phyloP scores from a whole-genome alignment of 2,113 vertebrate species.

The Chitala chitala region DNA sequence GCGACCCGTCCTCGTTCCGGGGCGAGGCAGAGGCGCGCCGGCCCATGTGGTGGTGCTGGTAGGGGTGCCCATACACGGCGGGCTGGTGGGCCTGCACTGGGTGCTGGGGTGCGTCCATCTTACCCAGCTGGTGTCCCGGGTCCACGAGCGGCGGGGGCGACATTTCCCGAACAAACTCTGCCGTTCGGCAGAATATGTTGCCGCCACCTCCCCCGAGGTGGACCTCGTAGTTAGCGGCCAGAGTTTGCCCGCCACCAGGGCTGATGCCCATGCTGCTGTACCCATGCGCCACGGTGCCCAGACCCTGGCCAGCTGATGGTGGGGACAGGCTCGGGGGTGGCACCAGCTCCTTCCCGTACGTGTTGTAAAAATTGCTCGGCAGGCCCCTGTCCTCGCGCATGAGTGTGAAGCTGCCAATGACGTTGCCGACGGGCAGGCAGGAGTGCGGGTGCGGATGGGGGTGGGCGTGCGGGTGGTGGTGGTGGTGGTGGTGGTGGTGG shows the following conservation, averaged over 20 bases:
- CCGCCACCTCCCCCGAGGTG: conserved; percentile 46
- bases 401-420: conserved; percentile 75
- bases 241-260: conserved; percentile 59
- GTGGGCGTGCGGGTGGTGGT: conserved; percentile 49
- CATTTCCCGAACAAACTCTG: conserved; percentile 70
- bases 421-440: conserved; percentile 69
- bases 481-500: conserved; percentile 63
- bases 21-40: conserved; percentile 57
- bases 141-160: conserved; percentile 61
- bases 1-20: conserved; percentile 57
- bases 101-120: conserved; percentile 66
- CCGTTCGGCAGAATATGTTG: conserved; percentile 67
- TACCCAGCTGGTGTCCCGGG: conserved; percentile 60
- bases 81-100: conserved; percentile 50
- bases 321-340: conserved; percentile 67
- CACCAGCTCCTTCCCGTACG: conserved; percentile 70
- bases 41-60: conserved; percentile 56
- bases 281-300: conserved; percentile 59
- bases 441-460: conserved; percentile 57
- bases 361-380: conserved; percentile 69
- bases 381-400: conserved; percentile 72
- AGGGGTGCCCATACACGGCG: conserved; percentile 66
- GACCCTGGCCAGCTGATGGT: conserved; percentile 54
- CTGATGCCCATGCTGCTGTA: conserved; percentile 58
- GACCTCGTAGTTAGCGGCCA: conserved; percentile 63